These are phyloP conservation scores for Baronia brevicornis DNA, from an alignment of 2,888 invertebrate genomes.

Conservation along the genomic window DNA sequence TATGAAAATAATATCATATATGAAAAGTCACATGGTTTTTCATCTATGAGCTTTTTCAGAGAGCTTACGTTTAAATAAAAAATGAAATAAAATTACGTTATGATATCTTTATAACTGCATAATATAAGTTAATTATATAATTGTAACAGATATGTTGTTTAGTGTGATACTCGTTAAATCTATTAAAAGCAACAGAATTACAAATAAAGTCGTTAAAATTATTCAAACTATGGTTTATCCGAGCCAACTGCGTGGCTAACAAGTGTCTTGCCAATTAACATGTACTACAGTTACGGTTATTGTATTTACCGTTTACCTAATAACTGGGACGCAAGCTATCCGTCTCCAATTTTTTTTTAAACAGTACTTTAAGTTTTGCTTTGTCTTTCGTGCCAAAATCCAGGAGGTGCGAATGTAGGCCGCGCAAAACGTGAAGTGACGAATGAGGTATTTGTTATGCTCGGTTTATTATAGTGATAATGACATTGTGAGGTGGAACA, in stretches of 20 bases:
- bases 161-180: too few relatives aligned
- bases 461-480: slow-evolving; percentile 62
- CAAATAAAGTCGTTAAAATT: not conserved
- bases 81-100: too few relatives aligned
- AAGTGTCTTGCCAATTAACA: slow-evolving; percentile 3
- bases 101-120: too few relatives aligned
- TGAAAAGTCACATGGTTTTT: too few relatives aligned
- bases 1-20: too few relatives aligned
- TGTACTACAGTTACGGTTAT: slow-evolving; percentile 2
- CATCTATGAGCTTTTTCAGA: too few relatives aligned
- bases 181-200: slow-evolving; percentile 1
- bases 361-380: not conserved
- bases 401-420: slow-evolving; percentile 3
- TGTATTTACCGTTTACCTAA: slow-evolving; percentile 8
- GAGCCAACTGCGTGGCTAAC: slow-evolving; percentile 4
- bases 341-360: slow-evolving; percentile 3
- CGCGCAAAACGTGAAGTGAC: slow-evolving; percentile 25
- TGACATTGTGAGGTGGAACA: slow-evolving; percentile 66
- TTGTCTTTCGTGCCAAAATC: slow-evolving; percentile 10
- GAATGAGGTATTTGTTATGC: slow-evolving; percentile 51
- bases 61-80: too few relatives aligned
- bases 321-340: slow-evolving; percentile 3
- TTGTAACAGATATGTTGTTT: too few relatives aligned
- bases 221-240: slow-evolving; percentile 1
- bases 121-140: too few relatives aligned